Evolutionary conservation across 1,140 invertebrate genomes (phyloP), one percentile per base, ranked within the genome.

Genomic region (Drosophila auraria): DNA sequence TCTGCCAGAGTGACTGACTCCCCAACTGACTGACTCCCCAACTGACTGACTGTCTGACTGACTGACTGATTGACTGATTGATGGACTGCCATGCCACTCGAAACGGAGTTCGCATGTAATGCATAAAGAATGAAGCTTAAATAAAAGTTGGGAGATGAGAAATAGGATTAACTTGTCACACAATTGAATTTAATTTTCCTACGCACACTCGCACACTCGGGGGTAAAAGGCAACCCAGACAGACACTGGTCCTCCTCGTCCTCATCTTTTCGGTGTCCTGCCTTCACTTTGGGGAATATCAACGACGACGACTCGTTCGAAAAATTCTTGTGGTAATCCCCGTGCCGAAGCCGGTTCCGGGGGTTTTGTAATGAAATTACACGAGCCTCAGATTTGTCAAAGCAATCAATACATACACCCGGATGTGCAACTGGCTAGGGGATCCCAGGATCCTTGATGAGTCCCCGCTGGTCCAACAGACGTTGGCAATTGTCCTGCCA

Each of bases 81-180:
- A 42, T 59, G 61, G 72, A 77, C 65, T 87, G 76, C 53, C 80
- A 71, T 59, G 51, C 56, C 58, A 40, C 54, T 57, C 57, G 63
- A 15, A 20, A 27, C 36, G 44, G 38, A 61, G 50, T 25, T 77
- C 82, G 70, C 80, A 78, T 91, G 83, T 91, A 91, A 91, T 91
- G 87, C 87, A 91, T 91, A 91, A 91, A 87, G 80, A 83, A 83
- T 91, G 87, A 91, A 83, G 87, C 87, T 91, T 91, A 91, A 91
- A 91, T 91, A 91, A 91, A 91, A 91, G 66, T 91, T 91, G 87
- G 78, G 66, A 80, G 86, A 90, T 90, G 86, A 90, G 89, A 82
- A 91, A 91, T 91, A 91, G 87, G 87, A 91, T 91, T 91, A 91
- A 91, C 89, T 91, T 91, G 89, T 91, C 89, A 91, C 87, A 91